A percentile compares a stretch with the other conserved stretches of the same genome.
Conservation (phyloP, 30 jellyfish, hydroid and myxozoan species). For the Catostylus mosaicus region DNA sequence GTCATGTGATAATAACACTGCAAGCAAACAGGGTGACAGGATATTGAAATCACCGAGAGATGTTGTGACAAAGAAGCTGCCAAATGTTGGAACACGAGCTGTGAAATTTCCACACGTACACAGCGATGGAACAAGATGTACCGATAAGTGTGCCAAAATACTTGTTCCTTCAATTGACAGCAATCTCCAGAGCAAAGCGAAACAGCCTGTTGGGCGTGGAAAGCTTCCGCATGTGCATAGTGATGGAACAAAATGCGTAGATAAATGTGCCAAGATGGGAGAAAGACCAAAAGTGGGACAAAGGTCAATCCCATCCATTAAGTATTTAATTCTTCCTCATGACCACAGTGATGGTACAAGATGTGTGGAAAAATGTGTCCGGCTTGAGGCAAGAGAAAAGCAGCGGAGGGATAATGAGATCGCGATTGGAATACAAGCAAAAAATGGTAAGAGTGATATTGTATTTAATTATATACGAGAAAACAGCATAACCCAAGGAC, state of each 20-base stretch:
- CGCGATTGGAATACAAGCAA: not conserved
- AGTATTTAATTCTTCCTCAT: slow-evolving; percentile 66
- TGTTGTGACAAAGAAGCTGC: not conserved
- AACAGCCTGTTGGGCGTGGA: too few relatives aligned
- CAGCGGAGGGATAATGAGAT: slow-evolving; percentile 2
- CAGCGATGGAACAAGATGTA: slow-evolving; percentile 45
- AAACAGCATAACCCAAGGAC: not conserved
- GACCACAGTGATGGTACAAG: slow-evolving; percentile 79
- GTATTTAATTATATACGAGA: not conserved
- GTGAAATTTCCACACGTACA: slow-evolving; percentile 39
- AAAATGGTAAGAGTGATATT: not conserved
- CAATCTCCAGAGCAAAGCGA: slow-evolving; percentile 12
- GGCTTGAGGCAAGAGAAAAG: slow-evolving; percentile 55
- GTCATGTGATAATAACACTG: too few relatives aligned
- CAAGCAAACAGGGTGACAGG: not conserved
- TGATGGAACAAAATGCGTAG: slow-evolving; percentile 75
- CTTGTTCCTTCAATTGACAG: too few relatives aligned
- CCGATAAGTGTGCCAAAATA: slow-evolving; percentile 10
- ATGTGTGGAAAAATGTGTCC: slow-evolving; percentile 64
- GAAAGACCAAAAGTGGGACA: not conserved
- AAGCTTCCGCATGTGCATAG: slow-evolving; percentile 67
- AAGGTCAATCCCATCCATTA: not conserved
- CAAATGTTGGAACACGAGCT: not conserved
- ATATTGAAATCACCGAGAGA: not conserved
- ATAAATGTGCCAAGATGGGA: slow-evolving; percentile 31